Base-by-base conservation (phyloP, 2,797 vertebrate species). In the Neopelma chrysocephalum region DNA sequence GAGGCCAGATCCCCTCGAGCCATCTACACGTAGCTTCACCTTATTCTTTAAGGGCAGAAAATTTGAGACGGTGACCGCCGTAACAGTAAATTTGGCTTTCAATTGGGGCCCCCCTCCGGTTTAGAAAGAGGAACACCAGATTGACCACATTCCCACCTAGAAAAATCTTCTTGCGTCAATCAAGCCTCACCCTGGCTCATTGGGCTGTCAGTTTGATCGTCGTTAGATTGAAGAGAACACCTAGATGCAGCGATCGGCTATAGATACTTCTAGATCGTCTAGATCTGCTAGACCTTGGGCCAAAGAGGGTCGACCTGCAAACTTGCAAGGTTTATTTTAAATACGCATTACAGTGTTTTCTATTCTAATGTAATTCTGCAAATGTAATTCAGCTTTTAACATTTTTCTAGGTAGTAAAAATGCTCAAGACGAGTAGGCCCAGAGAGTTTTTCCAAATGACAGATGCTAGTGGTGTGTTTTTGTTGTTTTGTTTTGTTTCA, bases 311-410 rank as follows among this genome's bases (percentile, higher is more conserved):
- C 98, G 98, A 98, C 98, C 98, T 98, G 98, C 98, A 98, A 98
- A 98, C 98, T 98, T 99, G 98, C 98, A 98, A 99, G 98, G 98
- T 99, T 99, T 99, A 98, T 98, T 99, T 99, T 98, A 99, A 98
- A 98, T 98, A 99, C 98, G 97, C 98, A 98, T 99, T 98, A 98
- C 97, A 98, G 98, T 98, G 97, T 98, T 98, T 98, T 98, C 94
- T 98, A 97, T 98, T 98, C 97, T 97, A 95, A 97, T 98, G 98
- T 98, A 98, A 98, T 97, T 98, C 97, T 98, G 98, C 98, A 93
- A 93, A 98, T 98, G 98, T 97, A 97, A 98, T 97, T 97, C 96
- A 97, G 95, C 97, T 98, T 98, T 98, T 98, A 98, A 98, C 97
- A 96, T 98, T 98, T 97, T 98, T 97, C 98, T 98, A 98, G 98